Percentiles rank a stretch among this genome's conserved stretches.
Conservation (phyloP, 2,113 vertebrate species). For the Orycteropus afer region DNA sequence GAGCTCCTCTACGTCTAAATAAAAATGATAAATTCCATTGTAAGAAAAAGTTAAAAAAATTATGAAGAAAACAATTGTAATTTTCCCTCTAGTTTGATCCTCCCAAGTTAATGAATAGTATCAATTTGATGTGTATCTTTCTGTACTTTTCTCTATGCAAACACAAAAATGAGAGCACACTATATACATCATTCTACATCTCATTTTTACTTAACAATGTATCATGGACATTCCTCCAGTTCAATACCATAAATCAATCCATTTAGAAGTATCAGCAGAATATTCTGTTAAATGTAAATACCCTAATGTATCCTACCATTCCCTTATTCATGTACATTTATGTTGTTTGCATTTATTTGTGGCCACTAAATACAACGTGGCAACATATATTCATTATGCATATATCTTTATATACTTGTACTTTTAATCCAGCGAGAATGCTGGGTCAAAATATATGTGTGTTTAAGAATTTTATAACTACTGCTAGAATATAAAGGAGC, state of each 20-base stretch:
- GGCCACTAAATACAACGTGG: neutral
- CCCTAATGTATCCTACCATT: neutral
- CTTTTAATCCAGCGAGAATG: neutral
- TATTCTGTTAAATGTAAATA: neutral
- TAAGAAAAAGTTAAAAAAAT: conserved; percentile 26
- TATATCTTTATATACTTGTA: neutral
- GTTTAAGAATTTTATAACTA: conserved; percentile 21
- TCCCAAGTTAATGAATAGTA: neutral
- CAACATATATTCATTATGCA: neutral
- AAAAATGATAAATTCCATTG: neutral
- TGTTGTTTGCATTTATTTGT: neutral
- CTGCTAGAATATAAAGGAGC: neutral
- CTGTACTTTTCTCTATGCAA: neutral
- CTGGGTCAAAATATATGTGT: neutral
- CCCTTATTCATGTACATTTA: neutral
- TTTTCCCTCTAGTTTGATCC: neutral
- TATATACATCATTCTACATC: conserved; percentile 25
- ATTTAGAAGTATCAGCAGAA: neutral
- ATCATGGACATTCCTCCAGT: neutral
- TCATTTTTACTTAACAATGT: conserved; percentile 26
- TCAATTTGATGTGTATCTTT: neutral
- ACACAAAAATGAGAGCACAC: conserved; percentile 21
- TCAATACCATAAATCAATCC: neutral
- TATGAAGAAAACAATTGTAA: neutral
- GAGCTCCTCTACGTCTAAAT: too few species aligned